Percentiles rank a stretch among this genome's conserved stretches.
Conservation (phyloP, 2,888 invertebrate species). For the Scaptomyza polygonia region DNA sequence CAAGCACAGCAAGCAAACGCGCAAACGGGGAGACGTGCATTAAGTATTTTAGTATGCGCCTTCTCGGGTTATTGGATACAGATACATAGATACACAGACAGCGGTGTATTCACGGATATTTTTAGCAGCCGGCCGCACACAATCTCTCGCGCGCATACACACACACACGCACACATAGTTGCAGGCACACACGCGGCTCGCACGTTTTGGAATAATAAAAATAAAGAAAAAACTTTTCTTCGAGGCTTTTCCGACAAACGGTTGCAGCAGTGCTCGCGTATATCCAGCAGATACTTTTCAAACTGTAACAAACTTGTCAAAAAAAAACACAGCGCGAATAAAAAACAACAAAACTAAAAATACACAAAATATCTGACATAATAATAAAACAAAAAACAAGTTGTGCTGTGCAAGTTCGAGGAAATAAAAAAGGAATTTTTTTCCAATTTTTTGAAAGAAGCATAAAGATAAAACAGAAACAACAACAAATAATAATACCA, state of each 20-base stretch:
- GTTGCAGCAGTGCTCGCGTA: constrained; percentile 37
- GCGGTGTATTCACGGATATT: constrained; percentile 72
- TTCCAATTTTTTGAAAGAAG: constrained; percentile 8
- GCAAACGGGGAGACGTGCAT: constrained; percentile 42
- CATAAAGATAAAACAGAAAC: constrained; percentile 28
- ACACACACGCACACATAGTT: constrained; percentile 3
- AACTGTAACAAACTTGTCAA: constrained; percentile 13
- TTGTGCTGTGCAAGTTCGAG: constrained; percentile 47
- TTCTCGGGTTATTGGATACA: constrained; percentile 76
- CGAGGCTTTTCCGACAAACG: constrained; percentile 53
- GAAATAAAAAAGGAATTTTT: constrained; percentile 49
- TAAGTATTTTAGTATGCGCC: constrained; percentile 59
- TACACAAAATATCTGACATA: neutral
- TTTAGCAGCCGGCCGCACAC: constrained; percentile 72
- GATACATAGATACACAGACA: constrained; percentile 64
- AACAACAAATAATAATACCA: constrained; percentile 57
- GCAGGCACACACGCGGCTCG: constrained; percentile 67
- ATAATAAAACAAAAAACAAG: constrained; percentile 37
- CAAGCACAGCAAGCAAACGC: constrained; percentile 36
- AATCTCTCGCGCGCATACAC: constrained; percentile 8
- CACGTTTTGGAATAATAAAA: constrained; percentile 72
- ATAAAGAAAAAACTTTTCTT: constrained; percentile 44
- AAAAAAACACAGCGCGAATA: constrained; percentile 23
- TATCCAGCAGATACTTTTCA: constrained; percentile 33
- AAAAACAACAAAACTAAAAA: constrained; percentile 28